Evolutionary conservation across 2,113 vertebrate genomes (phyloP), one percentile per base, ranked within the genome.

Genomic region (Ia io): DNA sequence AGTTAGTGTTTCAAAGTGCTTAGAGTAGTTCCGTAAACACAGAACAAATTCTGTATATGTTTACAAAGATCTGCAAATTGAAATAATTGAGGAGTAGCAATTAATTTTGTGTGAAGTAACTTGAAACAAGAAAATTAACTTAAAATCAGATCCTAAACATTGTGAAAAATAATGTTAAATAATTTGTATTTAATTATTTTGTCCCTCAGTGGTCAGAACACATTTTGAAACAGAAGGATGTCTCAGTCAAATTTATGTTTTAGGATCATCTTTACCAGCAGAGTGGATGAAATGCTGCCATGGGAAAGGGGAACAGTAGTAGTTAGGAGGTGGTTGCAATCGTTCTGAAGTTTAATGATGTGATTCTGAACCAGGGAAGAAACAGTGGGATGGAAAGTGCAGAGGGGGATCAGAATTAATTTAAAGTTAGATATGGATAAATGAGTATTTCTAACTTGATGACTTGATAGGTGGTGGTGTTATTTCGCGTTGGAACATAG

Each of bases 121-220:
- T n/a, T 74, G 63, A 59, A 59, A 9, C 53, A 77, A 91, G 47
- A 88, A 95, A 61, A 18, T 47, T 82, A 49, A 59, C 8, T 70
- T 84, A 23, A 42, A 47, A 7, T 16, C 79, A 56, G 6, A 59
- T 65, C 42, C 9, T 37, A 37, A 87, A 86, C 78, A 40, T 17
- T 63, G 13, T 59, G n/a, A 37, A 70, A 78, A 49, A 85, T 5
- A 67, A 7, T 56, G 13, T 70, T 77, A 69, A 16, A 65, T 9
- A 51, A 95, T 74, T 88, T 90, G 42, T 40, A 53, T 71, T 96
- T 79, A 73, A 82, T 71, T 89, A 9, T 74, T 96, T 76, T 84
- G 28, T 6, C 49, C 86, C 22, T 84, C 40, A 67, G 13, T 70
- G 23, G 18, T 20, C 53, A 83, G 11, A 16, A 63, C 0, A 56